Conservation (phyloP, 2,113 vertebrate species). For the Ophiodon elongatus region DNA sequence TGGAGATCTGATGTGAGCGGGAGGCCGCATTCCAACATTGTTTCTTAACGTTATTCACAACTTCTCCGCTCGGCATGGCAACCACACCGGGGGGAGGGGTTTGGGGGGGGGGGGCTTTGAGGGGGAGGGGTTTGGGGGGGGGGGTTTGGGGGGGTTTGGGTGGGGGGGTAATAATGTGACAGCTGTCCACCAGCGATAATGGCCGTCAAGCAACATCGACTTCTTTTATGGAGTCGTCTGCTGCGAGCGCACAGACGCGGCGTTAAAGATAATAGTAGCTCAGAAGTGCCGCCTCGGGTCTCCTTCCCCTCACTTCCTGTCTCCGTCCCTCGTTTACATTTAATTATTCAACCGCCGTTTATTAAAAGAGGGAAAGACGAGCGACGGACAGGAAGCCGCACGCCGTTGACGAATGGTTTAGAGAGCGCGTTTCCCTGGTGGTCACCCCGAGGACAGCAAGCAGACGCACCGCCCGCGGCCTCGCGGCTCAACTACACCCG, state of each 20-base stretch:
- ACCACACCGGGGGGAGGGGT: neutral
- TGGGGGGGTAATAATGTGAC: constrained; percentile 26
- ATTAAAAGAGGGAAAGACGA: constrained; percentile 6
- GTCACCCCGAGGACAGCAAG: too few relatives aligned
- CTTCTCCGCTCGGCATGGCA: constrained; percentile 4
- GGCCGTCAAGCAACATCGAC: constrained; percentile 27
- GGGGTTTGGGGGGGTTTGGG: too few relatives aligned
- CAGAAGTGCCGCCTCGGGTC: constrained; percentile 32
- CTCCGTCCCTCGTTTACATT: constrained; percentile 6
- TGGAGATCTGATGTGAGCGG: too few relatives aligned
- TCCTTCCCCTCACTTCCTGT: constrained; percentile 30
- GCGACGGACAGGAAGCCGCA: neutral
- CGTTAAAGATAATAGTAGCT: constrained; percentile 40
- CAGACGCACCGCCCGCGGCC: too few relatives aligned
- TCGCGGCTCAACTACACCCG: too few relatives aligned
- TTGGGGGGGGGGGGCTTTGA: too few relatives aligned
- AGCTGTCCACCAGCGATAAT: constrained; percentile 64
- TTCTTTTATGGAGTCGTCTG: constrained; percentile 21
- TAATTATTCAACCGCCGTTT: constrained; percentile 20
- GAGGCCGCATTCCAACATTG: too few relatives aligned
- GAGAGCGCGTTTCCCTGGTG: too few relatives aligned
- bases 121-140: too few relatives aligned
- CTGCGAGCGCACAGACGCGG: neutral
- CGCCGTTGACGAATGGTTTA: too few relatives aligned
- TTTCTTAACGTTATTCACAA: neutral